These are phyloP conservation scores for Automeris io DNA, from an alignment of 2,888 invertebrate species.

Conservation along the genomic window DNA sequence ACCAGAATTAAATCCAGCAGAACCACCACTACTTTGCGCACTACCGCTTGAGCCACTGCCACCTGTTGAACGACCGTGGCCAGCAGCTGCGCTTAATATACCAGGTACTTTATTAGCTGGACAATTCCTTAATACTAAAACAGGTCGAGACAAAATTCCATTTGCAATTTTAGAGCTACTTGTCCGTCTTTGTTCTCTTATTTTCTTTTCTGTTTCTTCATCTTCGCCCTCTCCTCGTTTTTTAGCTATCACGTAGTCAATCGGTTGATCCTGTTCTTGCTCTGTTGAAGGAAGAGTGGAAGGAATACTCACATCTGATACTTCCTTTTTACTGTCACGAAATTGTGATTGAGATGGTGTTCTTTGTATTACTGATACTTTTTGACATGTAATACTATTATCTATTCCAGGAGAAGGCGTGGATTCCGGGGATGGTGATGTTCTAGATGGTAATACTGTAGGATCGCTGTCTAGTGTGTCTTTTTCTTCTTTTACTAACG, in stretches of 20 bases:
- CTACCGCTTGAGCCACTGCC: constrained; percentile 72
- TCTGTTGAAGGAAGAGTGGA: constrained; percentile 70
- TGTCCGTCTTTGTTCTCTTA: constrained; percentile 81
- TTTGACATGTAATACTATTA: constrained; percentile 81
- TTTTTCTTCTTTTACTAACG: constrained; percentile 79
- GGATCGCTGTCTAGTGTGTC: constrained; percentile 80
- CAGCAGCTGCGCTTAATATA: constrained; percentile 85
- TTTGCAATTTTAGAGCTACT: constrained; percentile 82
- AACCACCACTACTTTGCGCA: constrained; percentile 69
- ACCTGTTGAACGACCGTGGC: constrained; percentile 84
- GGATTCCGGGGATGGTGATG: constrained; percentile 71
- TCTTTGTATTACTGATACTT: constrained; percentile 89
- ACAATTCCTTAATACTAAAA: constrained; percentile 73
- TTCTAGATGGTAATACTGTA: constrained; percentile 73
- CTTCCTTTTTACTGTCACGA: constrained; percentile 65
- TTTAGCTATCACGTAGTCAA: constrained; percentile 92
- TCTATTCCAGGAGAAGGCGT: constrained; percentile 80
- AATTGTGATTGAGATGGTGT: constrained; percentile 80
- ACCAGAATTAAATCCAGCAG: constrained; percentile 74
- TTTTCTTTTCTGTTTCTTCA: constrained; percentile 82
- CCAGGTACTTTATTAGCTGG: constrained; percentile 79
- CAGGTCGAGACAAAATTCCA: constrained; percentile 69
- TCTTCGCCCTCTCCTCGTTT: constrained; percentile 82
- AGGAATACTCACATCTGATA: constrained; percentile 70
- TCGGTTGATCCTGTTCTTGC: constrained; percentile 90